phyloP scores from a whole-genome alignment of 2,888 invertebrate species.

The Drosophila seclusa region DNA sequence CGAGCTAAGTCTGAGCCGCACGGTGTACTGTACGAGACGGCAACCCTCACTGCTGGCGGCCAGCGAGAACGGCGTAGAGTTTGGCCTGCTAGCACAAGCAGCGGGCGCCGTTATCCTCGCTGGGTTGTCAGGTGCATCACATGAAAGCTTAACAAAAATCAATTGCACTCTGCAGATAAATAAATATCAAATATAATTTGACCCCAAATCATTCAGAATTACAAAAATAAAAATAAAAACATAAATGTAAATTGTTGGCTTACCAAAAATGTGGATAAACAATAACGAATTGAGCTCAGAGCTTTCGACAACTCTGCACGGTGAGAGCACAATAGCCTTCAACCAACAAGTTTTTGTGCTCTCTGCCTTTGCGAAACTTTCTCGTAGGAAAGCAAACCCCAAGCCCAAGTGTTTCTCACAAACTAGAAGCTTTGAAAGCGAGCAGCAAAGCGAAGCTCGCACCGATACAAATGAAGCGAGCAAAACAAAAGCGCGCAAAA shows the following conservation, averaged over 20 bases:
- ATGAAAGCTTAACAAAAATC: neutral
- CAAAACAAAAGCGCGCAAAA: constrained; percentile 72
- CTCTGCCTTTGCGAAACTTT: constrained; percentile 36
- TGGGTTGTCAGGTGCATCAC: constrained; percentile 47
- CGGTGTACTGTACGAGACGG: constrained; percentile 72
- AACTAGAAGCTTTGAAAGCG: constrained; percentile 24
- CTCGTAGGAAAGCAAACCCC: constrained; percentile 22
- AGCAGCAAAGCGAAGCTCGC: constrained; percentile 32
- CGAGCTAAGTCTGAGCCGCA: constrained; percentile 53
- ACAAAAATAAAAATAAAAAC: neutral
- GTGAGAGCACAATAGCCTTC: constrained; percentile 57
- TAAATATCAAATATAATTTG: neutral
- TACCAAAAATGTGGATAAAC: neutral
- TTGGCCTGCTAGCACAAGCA: constrained; percentile 36
- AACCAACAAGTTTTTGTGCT: constrained; percentile 69
- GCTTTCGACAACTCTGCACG: constrained; percentile 46
- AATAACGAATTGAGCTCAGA: neutral
- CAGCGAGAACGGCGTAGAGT: constrained; percentile 37
- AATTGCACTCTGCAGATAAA: neutral
- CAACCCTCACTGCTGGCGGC: constrained; percentile 74
- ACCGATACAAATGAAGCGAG: constrained; percentile 59
- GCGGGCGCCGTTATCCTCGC: constrained; percentile 28
- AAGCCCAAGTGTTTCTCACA: constrained; percentile 20
- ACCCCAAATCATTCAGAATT: neutral
- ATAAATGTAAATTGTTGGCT: neutral